phyloP scores from a whole-genome alignment of 2,797 vertebrate species.

The Protosalanx chinensis region DNA sequence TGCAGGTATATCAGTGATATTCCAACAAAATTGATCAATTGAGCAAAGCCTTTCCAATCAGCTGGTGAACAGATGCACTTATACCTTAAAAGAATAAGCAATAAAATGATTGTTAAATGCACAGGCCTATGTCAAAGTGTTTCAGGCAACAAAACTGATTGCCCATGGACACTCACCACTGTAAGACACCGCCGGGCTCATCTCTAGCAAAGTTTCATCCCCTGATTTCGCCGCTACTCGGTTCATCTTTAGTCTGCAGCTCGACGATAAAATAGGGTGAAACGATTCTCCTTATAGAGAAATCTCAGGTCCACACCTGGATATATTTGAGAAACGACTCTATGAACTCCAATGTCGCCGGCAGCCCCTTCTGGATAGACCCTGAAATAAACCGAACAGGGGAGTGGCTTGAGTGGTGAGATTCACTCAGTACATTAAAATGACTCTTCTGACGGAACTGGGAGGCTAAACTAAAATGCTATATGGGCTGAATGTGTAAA shows the following conservation, averaged over 20 bases:
- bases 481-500: not conserved
- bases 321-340: not conserved
- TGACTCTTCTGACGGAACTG: not conserved
- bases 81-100: too few relatives aligned
- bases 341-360: not conserved
- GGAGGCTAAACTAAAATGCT: too few relatives aligned
- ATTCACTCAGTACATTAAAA: not conserved
- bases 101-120: not conserved
- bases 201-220: conserved; percentile 72
- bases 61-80: too few relatives aligned
- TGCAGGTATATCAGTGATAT: too few relatives aligned
- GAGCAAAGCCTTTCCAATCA: too few relatives aligned
- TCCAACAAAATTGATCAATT: too few relatives aligned
- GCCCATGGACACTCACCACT: conserved; percentile 37
- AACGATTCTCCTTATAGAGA: not conserved
- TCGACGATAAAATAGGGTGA: not conserved
- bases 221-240: conserved; percentile 57
- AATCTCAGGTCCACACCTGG: conserved; percentile 11
- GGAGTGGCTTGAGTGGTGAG: conserved; percentile 20
- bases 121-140: not conserved
- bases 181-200: conserved; percentile 64
- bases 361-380: not conserved
- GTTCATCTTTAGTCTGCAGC: conserved; percentile 53
- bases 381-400: conserved; percentile 26
- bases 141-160: too few relatives aligned